Evolutionary conservation across 2,113 vertebrate species (phyloP).

Genomic region (Phylloscopus whistleri): DNA sequence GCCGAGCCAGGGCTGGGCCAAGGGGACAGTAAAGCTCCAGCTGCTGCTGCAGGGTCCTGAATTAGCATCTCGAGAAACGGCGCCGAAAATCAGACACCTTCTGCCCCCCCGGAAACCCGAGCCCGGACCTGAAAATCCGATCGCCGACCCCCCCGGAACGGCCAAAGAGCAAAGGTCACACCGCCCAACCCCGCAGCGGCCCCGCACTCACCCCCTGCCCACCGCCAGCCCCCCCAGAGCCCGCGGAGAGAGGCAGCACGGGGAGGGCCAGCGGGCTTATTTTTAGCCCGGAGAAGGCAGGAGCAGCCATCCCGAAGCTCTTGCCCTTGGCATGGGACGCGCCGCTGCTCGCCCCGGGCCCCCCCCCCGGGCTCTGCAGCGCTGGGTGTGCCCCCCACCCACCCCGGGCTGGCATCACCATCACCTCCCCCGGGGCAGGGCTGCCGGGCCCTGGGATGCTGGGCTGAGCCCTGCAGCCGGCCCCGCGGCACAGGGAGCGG

Average conservation of each 20-base stretch:
- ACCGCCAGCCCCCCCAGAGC: background rate
- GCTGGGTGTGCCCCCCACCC: background rate
- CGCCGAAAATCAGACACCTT: slow-evolving; percentile 29
- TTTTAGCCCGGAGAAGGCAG: slow-evolving; percentile 42
- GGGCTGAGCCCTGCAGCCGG: background rate
- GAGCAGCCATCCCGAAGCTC: background rate
- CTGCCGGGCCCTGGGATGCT: slow-evolving; percentile 1
- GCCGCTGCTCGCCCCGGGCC: background rate
- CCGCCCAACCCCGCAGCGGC: background rate
- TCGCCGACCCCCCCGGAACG: background rate
- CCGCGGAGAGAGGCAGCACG: background rate
- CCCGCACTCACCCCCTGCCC: background rate
- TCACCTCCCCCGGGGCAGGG: background rate
- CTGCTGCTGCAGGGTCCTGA: background rate
- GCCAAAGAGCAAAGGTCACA: slow-evolving; percentile 38
- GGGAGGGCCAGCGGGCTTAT: background rate
- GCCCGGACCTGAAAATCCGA: background rate
- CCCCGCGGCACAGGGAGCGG: background rate
- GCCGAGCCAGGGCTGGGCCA: background rate
- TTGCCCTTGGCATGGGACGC: background rate
- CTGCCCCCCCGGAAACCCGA: slow-evolving; percentile 40
- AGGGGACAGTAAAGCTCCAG: slow-evolving; percentile 30
- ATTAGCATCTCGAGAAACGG: slow-evolving; percentile 19
- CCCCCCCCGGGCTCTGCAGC: background rate
- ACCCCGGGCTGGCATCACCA: background rate